A percentile compares a stretch with the other conserved stretches of the same genome.
Evolutionary conservation across 2,797 vertebrate species (phyloP).

Genomic region (Coccyzus lansbergi): DNA sequence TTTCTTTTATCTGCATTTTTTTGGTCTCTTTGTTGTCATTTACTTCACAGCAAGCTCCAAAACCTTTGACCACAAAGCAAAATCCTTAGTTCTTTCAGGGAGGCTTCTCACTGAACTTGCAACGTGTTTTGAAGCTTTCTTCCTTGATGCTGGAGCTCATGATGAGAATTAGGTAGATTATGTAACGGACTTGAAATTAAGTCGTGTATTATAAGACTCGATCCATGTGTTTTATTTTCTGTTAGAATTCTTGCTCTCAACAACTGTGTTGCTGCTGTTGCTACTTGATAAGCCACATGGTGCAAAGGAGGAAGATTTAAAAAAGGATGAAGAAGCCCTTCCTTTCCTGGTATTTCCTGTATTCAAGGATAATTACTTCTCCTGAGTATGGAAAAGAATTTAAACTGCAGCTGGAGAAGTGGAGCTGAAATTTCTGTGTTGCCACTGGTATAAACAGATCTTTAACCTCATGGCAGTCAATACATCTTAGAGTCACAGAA

Average conservation of each 20-base stretch:
- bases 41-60: neutral
- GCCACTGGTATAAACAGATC: rapidly evolving
- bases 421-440: neutral
- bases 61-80: neutral
- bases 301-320: neutral
- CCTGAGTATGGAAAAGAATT: neutral
- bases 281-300: neutral
- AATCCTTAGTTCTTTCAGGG: neutral
- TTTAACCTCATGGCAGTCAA: neutral
- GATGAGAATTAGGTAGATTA: neutral
- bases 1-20: neutral
- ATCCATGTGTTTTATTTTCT: neutral
- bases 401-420: neutral
- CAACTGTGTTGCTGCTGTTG: neutral
- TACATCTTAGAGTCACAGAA: no score
- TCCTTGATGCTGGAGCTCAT: neutral
- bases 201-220: neutral
- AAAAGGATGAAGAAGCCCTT: rapidly evolving
- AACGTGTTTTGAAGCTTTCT: neutral
- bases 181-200: neutral
- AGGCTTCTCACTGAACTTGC: neutral
- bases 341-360: neutral
- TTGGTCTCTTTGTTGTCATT: neutral
- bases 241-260: neutral
- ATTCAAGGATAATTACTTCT: neutral